Evolutionary conservation across 2,888 invertebrate genomes (phyloP).

Genomic region (Leucophora obtusa): DNA sequence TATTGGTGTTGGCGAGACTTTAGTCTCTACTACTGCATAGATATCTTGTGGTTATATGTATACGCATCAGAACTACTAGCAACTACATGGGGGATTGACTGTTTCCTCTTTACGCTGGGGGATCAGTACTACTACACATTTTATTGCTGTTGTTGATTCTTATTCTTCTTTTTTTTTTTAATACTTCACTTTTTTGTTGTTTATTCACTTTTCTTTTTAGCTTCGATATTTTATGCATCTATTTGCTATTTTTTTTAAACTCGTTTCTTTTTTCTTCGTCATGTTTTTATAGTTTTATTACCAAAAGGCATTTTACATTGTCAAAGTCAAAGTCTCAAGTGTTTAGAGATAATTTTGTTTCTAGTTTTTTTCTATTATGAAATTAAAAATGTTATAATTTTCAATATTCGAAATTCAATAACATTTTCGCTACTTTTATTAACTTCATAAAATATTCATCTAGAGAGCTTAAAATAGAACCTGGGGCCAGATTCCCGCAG

Average conservation of each 20-base stretch:
- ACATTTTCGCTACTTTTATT: not conserved
- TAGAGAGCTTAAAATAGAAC: too few relatives aligned
- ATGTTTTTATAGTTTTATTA: slow-evolving; percentile 27
- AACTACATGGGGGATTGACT: slow-evolving; percentile 9
- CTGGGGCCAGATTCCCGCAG: too few relatives aligned
- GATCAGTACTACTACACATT: not conserved
- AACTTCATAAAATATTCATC: too few relatives aligned
- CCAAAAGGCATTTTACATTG: slow-evolving; percentile 48
- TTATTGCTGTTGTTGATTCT: slow-evolving; percentile 7
- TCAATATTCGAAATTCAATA: not conserved
- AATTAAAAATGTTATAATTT: not conserved
- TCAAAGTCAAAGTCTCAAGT: slow-evolving; percentile 64
- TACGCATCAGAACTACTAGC: too few relatives aligned
- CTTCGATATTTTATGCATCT: slow-evolving; percentile 31
- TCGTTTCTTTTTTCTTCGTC: too few relatives aligned
- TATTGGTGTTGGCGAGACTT: slow-evolving; percentile 39
- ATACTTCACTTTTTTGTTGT: slow-evolving; percentile 1
- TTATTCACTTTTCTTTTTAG: slow-evolving; percentile 3
- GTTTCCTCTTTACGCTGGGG: slow-evolving; percentile 36
- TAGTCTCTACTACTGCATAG: slow-evolving; percentile 14
- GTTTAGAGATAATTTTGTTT: slow-evolving; percentile 26
- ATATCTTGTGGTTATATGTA: not conserved
- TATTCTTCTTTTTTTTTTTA: slow-evolving; percentile 20
- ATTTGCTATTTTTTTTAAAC: not conserved
- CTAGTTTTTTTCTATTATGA: not conserved